Base-by-base conservation (phyloP, 1,140 invertebrate genomes). In the Drosophila ironensis region DNA sequence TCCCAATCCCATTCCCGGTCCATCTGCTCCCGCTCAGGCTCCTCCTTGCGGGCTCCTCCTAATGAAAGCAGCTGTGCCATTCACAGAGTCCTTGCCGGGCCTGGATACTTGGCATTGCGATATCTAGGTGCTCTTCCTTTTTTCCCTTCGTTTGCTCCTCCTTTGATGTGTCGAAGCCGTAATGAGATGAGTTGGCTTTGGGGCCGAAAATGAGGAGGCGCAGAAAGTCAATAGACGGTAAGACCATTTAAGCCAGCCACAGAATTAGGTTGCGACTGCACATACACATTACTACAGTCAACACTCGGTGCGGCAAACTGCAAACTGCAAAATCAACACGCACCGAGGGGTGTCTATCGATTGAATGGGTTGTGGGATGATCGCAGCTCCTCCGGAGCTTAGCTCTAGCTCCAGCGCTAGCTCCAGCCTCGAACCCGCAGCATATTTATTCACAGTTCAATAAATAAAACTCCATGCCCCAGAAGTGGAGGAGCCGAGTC, bases 401-500 rank as follows among this genome's bases (percentile, higher is more conserved):
- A 30, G 41, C 51, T 37, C 28, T 25, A 24, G 6, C 12, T 16
- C 20, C 20, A 22, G 16, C 38, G 14, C 44, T 12, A 14, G 33
- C 20, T 45, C 45, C 28, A 51, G 56, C 78, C 66, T 57, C 41
- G 48, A 67, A 48, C 59, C 46, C 22, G 67, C 73, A 64, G 78
- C 77, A 80, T 84, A 84, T 82, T 82, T 82, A 86, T 84, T 78
- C 80, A 78, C 78, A 86, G 78, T 70, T 84, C 78, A 56, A 78
- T 84, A 84, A 84, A 84, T 84, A 84, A 63, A 84, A 84, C 54
- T 66, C 56, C 60, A 53, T 81, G 41, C 51, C 44, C 30, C 25
- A 3, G 14, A 17, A 35, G 38, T 25, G 22, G 40, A 52, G 41
- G 47, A 56, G 56, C 37, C 56, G 30, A 57, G 56, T 25, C 56